Evolutionary conservation across 2,113 vertebrate species (phyloP), one percentile per base, ranked within the genome.

Genomic region (Lichenostomus cassidix): DNA sequence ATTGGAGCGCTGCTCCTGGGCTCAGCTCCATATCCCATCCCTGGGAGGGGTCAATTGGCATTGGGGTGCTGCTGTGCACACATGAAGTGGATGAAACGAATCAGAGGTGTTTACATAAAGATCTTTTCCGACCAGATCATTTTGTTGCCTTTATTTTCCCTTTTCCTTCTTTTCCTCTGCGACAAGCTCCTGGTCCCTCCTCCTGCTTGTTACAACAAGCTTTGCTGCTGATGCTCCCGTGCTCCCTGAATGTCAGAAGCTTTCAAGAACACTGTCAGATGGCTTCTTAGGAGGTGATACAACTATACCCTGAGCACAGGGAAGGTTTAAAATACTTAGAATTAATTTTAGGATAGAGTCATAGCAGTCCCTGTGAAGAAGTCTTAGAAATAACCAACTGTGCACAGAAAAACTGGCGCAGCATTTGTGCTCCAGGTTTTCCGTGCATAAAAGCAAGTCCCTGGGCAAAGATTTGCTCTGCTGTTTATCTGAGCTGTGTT

Each of bases 121-220:
- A 49, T 58, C 15, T 65, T 70, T 42, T 35, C 42, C 0, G 0
- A 46, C 13, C 75, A 58, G 63, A 74, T n/a, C 0, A n/a, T 53
- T 76, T 39, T n/a, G 37, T 53, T 83, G 21, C 49, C 22, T 80
- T 77, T 10, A 8, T 90, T 80, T 80, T 62, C 35, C 29, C 28
- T 76, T 75, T 83, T 42, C 41, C 12, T 64, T 53, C 31, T 35
- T 47, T 59, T 27, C 60, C 44, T 25, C 29, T 5, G 12, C 67
- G 56, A 65, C 3, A 31, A 78, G 17, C 33, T 75, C 76, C 44
- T 53, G 27, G 7, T 79, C 39, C 23, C n/a, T 69, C 39, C 24
- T 44, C 31, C 53, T 86, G 50, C 80, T 60, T 58, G 50, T 69
- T 37, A 33, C 41, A 79, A 62, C 23, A 60, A 62, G 49, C 31